Evolutionary conservation across 1,140 invertebrate genomes (phyloP), one percentile per base, ranked within the genome.

Genomic region (Idris sp.): DNA sequence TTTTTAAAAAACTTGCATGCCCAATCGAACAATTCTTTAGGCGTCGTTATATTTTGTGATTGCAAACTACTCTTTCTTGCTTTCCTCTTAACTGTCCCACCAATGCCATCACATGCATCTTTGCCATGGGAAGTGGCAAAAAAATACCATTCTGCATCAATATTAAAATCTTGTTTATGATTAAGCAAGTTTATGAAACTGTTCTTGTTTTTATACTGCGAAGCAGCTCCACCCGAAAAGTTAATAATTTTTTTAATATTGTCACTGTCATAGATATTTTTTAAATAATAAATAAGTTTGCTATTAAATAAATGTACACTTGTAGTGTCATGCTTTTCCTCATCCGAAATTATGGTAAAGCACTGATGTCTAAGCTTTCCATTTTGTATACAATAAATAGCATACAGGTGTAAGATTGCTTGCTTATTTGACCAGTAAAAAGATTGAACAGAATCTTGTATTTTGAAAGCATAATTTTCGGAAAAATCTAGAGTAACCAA

Each of bases 381-480:
- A 6, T 51, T n/a, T 25, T 26, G 35, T 26, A 8, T 33, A 0
- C 10, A 35, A 38, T 51, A 51, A 26, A 51, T 38, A 1, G 35
- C 48, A 16, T 36, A 38, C 0, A 22, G 33, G n/a, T 51, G 48
- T 1, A 51, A 26, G 14, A 33, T 51, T 6, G 48, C 31, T 16
- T 51, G 31, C 1, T 8, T 38, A 14, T 51, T 51, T 1, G 18
- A 36, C 33, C 48, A 51, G 10, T 51, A 33, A 18, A 36, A 8
- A 16, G 31, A 7, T 26, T 51, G 31, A 14, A 51, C 35, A 3
- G 48, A 30, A 36, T 49, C 46, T 35, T 49, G 44, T 2, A 48
- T 48, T n/a, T 18, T 30, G 28, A 31, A 48, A 0, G 26, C 33
- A 18, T 31, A 48, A 48, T 48, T 48, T 48, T 48, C 44, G 6